These are phyloP conservation scores for Sesia bembeciformis DNA, from an alignment of 2,888 invertebrate genomes.

Conservation along the genomic window DNA sequence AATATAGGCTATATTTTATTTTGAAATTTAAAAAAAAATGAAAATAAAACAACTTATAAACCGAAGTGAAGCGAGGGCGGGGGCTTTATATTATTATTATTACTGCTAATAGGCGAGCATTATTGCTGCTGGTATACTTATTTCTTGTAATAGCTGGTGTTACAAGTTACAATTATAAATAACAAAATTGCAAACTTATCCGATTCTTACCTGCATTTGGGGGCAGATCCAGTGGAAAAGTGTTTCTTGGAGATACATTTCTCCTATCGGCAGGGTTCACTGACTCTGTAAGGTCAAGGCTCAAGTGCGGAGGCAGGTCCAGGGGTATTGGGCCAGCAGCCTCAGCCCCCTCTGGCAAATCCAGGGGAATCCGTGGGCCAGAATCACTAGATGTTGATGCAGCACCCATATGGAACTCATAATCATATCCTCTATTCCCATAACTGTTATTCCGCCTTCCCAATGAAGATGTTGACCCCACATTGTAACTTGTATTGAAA, in stretches of 20 bases:
- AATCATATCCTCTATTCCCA: conserved; percentile 48
- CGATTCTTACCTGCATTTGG: conserved; percentile 50
- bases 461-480: conserved; percentile 48
- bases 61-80: too few species aligned
- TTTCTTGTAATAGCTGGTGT: too few species aligned
- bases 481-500: conserved; percentile 64
- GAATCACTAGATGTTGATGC: conserved; percentile 41
- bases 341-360: conserved; percentile 48
- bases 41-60: too few species aligned
- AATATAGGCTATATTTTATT: too few species aligned
- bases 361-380: conserved; percentile 44
- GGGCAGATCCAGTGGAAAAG: conserved; percentile 62
- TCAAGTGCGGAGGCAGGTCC: conserved; percentile 54
- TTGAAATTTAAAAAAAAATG: too few species aligned
- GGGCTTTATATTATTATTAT: too few species aligned
- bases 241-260: conserved; percentile 55
- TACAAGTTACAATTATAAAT: too few species aligned
- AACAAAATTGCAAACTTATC: too few species aligned
- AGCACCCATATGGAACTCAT: conserved; percentile 46
- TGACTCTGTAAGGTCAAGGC: conserved; percentile 63
- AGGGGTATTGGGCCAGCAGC: conserved; percentile 45
- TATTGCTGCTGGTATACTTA: too few species aligned
- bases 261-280: conserved; percentile 60
- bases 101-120: too few species aligned
- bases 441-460: conserved; percentile 45